phyloP scores from a whole-genome alignment of 2,888 invertebrate species.

The Limnephilus auricula region DNA sequence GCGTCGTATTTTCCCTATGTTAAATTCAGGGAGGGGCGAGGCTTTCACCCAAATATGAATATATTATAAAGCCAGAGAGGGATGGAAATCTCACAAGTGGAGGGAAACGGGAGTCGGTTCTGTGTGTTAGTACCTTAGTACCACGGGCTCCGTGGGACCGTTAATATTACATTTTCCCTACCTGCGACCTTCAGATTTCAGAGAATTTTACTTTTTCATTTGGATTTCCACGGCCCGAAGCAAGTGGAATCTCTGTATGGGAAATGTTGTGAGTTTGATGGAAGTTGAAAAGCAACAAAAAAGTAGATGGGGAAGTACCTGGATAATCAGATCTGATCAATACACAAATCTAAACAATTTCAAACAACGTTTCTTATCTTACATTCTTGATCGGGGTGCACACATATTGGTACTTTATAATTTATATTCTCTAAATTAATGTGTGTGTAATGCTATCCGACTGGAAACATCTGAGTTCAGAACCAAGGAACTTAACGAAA shows the following conservation, averaged over 20 bases:
- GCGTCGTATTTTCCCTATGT: conserved; percentile 64
- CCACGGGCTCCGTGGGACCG: background rate
- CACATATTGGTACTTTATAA: background rate
- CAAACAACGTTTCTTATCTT: background rate
- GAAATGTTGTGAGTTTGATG: background rate
- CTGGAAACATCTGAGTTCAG: background rate
- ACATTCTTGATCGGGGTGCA: background rate
- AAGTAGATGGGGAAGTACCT: background rate
- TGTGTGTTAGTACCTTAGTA: background rate
- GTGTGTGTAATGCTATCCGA: background rate
- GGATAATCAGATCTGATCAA: background rate
- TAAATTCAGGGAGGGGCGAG: conserved; percentile 52
- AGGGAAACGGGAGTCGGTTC: background rate
- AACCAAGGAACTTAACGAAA: background rate
- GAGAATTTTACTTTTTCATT: no score
- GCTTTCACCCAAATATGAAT: conserved; percentile 63
- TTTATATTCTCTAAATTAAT: background rate
- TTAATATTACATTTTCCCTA: background rate
- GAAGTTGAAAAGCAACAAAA: background rate
- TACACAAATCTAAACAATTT: no score
- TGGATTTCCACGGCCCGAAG: background rate
- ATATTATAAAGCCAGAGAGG: conserved; percentile 63
- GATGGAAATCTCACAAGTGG: conserved; percentile 49
- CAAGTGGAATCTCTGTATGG: background rate
- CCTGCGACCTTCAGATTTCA: background rate